Conservation (phyloP, 2,797 vertebrate species). For the Fratercula arctica region DNA sequence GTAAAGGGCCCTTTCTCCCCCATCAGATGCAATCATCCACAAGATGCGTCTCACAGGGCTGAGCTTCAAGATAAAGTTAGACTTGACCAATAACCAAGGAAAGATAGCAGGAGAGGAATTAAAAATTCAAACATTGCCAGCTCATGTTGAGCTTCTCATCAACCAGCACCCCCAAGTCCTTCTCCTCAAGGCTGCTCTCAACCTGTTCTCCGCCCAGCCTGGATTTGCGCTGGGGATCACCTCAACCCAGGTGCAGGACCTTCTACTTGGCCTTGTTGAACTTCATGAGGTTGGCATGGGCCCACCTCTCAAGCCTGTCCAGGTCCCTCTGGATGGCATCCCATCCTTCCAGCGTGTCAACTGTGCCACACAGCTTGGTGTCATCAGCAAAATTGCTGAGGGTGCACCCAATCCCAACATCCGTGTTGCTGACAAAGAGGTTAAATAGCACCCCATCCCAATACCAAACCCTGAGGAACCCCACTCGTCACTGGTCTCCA, state of each 20-base stretch:
- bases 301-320: background rate
- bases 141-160: background rate
- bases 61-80: background rate
- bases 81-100: slow-evolving; percentile 8
- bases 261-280: background rate
- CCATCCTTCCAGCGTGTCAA: background rate
- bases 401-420: background rate
- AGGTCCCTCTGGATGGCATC: background rate
- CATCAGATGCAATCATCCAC: slow-evolving; percentile 29
- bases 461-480: background rate
- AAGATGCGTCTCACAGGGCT: slow-evolving; percentile 15
- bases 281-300: background rate
- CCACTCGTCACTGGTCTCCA: background rate
- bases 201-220: background rate
- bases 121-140: background rate
- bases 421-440: background rate
- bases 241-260: background rate
- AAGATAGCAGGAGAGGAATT: slow-evolving; percentile 12
- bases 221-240: background rate
- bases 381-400: background rate
- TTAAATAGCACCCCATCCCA: background rate
- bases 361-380: background rate
- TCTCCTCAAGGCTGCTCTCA: background rate
- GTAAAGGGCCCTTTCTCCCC: background rate
- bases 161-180: background rate